Base-by-base conservation (phyloP, 2,888 invertebrate species). In the Halictus quadricinctus region DNA sequence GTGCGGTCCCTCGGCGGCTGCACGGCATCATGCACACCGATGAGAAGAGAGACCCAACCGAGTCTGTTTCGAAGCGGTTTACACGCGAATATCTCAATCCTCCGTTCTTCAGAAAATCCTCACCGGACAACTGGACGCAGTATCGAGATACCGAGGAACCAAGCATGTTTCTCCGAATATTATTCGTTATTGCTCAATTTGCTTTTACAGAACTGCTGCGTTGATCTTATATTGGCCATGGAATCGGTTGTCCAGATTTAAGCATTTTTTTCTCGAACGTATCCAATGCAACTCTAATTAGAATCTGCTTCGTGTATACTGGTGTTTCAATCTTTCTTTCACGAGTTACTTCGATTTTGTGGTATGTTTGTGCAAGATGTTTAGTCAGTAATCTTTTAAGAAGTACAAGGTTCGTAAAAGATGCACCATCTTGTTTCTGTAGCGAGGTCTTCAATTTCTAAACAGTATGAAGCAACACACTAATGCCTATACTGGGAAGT, bases 71-170 rank as follows among this genome's bases (percentile, higher is more conserved):
- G 66, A 43, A 69, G 43, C 41, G 43, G n/a, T 69, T 41, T 41
- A 41, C 69, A 69, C 69, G 69, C 69, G 69, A 69, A 69, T 69
- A 69, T 69, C 69, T 69, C 69, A 69, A 69, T 69, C 1, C 43
- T n/a, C 13, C 41, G 69, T 29, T 29, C 64, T 15, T 0, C 29
- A 64, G 15, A 64, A 64, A 64, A 64, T 64, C 64, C 64, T 29
- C 25, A 4, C 64, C 5, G 54, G 54, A 10, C 10, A 54, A n/a
- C 21, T 21, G 54, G 54, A 54, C 54, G 21, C 54, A 54, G 54
- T 10, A 21, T 54, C 54, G 21, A 8, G 54, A 21, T 2, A 21
- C 18, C 54, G 21, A 21, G 21, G 0, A 21, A 8, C 21, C 21
- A 21, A 54, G 21, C 54, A 54, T 21, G 54, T 21, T 10, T 21